These are phyloP conservation scores for Halcyon leucocephala DNA, from an alignment of 2,797 vertebrate species.

Conservation along the genomic window DNA sequence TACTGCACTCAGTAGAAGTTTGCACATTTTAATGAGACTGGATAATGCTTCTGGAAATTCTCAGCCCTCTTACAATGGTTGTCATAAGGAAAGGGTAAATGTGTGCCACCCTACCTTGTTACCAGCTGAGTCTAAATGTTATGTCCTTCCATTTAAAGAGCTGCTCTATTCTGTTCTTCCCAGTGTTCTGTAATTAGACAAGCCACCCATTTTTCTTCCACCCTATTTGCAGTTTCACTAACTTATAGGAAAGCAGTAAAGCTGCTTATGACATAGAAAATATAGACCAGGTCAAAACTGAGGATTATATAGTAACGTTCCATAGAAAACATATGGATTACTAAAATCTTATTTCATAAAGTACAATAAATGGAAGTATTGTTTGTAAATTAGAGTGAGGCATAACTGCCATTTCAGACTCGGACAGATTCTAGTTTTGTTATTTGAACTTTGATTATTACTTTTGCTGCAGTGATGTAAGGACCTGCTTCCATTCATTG, in stretches of 20 bases:
- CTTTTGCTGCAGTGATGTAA: neutral
- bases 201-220: neutral
- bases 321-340: neutral
- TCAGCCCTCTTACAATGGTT: neutral
- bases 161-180: neutral
- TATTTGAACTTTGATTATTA: neutral
- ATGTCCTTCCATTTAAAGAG: neutral
- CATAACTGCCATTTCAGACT: neutral
- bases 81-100: neutral
- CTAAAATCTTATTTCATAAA: neutral
- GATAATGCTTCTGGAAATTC: neutral
- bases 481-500: neutral
- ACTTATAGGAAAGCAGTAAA: constrained; percentile 18
- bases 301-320: neutral
- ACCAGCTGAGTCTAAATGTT: neutral
- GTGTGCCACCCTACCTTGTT: neutral
- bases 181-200: constrained; percentile 25
- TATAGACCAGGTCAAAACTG: neutral
- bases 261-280: neutral
- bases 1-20: neutral
- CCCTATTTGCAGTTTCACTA: neutral
- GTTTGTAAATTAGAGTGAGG: constrained; percentile 6
- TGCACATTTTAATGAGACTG: neutral
- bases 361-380: neutral
- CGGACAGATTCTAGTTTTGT: neutral